Percentiles rank a stretch among this genome's conserved stretches.
These are phyloP conservation scores for Salarias fasciatus DNA, from an alignment of 2,797 vertebrate species.

Conservation along the genomic window DNA sequence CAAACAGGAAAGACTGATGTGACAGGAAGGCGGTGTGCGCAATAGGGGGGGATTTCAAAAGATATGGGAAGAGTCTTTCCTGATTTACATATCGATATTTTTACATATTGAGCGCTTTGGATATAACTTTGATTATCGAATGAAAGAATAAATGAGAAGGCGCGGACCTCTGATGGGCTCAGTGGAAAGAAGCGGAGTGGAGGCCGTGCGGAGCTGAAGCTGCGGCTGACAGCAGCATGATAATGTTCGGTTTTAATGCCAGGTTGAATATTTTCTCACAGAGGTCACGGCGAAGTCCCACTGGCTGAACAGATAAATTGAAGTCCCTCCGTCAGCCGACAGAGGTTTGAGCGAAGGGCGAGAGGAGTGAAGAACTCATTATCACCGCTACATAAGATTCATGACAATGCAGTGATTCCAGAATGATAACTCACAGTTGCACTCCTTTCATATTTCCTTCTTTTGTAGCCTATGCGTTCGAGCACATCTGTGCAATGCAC, in stretches of 20 bases:
- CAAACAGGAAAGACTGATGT: background rate
- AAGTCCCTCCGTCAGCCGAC: background rate
- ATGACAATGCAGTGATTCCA: no score
- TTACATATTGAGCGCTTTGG: no score
- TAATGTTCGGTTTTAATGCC: background rate
- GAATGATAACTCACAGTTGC: background rate
- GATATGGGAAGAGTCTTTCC: background rate
- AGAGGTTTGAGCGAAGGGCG: constrained; percentile 2
- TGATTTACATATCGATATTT: no score
- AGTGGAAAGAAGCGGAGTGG: background rate
- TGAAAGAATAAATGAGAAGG: background rate
- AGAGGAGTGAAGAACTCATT: background rate
- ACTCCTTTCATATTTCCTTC: background rate
- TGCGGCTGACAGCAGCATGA: constrained; percentile 4
- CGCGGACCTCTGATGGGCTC: background rate
- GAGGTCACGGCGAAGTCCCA: no score
- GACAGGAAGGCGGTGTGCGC: background rate
- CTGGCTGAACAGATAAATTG: constrained; percentile 4
- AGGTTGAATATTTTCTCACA: constrained; percentile 7
- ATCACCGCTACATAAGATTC: no score
- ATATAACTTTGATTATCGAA: no score
- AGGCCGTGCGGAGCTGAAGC: constrained; percentile 2
- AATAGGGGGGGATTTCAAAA: background rate
- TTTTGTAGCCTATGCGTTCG: background rate
- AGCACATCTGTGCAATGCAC: constrained; percentile 15